phyloP scores from a whole-genome alignment of 2,888 invertebrate species.

The Rotaria socialis region DNA sequence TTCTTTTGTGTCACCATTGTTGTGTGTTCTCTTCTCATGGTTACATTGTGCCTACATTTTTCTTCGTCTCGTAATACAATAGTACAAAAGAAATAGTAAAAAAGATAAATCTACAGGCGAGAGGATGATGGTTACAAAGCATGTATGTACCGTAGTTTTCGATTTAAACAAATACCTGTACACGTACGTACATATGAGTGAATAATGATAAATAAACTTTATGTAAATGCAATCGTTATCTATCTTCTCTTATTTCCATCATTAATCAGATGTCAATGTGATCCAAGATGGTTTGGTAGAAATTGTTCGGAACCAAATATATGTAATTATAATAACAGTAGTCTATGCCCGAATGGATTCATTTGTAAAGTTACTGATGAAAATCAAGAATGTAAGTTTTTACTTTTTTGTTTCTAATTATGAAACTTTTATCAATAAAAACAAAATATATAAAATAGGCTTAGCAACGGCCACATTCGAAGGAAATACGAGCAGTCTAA shows the following conservation, averaged over 20 bases:
- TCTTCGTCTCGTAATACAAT: neutral
- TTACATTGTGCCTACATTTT: neutral
- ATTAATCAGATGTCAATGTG: conserved; percentile 28
- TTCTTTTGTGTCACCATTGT: neutral
- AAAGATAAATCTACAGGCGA: neutral
- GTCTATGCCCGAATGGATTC: conserved; percentile 32
- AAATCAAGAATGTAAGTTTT: conserved; percentile 26
- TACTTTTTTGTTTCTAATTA: neutral
- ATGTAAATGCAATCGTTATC: neutral
- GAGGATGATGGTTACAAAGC: neutral
- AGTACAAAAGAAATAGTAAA: neutral
- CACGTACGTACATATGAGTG: no score
- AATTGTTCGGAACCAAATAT: conserved; percentile 7
- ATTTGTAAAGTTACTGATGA: conserved; percentile 9
- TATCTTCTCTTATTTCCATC: neutral
- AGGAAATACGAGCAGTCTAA: conserved; percentile 17
- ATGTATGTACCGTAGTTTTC: neutral
- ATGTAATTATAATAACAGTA: neutral
- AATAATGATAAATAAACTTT: neutral
- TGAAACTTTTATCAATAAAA: no score
- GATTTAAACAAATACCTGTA: no score
- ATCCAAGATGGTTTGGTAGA: neutral
- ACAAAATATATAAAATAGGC: neutral
- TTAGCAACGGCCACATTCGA: conserved; percentile 4
- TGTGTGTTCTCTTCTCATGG: no score